Evolutionary conservation across 2,113 vertebrate species (phyloP).

Genomic region (Pedionomus torquatus): DNA sequence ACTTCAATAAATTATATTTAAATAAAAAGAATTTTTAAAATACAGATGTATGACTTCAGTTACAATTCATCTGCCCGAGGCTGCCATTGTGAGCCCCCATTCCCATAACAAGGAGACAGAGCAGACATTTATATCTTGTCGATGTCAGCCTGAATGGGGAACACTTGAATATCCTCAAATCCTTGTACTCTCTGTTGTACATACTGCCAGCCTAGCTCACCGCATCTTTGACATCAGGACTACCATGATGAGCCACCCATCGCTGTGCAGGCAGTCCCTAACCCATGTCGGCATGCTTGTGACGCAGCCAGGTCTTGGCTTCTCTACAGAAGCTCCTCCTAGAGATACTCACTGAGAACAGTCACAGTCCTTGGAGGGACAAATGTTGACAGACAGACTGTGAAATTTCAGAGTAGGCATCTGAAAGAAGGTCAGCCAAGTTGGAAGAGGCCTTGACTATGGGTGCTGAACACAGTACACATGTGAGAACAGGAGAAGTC

Average conservation of each 20-base stretch:
- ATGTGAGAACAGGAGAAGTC: neutral
- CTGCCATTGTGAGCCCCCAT: neutral
- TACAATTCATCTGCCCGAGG: neutral
- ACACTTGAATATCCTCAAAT: neutral
- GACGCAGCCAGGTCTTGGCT: neutral
- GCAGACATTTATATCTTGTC: neutral
- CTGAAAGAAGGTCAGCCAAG: neutral
- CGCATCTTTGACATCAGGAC: neutral
- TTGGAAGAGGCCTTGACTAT: neutral
- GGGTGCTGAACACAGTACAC: neutral
- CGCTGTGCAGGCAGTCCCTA: neutral
- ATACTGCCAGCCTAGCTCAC: neutral
- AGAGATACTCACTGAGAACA: neutral
- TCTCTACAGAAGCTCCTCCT: neutral
- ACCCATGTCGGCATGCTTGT: neutral
- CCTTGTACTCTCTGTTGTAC: neutral
- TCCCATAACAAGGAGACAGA: neutral
- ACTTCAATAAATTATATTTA: neutral
- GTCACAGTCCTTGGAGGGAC: neutral
- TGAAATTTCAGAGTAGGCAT: neutral
- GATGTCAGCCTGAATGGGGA: neutral
- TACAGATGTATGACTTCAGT: neutral
- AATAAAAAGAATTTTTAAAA: neutral
- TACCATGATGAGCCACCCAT: fast-evolving
- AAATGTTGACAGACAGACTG: neutral